A percentile compares a stretch with the other conserved stretches of the same genome.
Evolutionary conservation across 2,113 vertebrate genomes (phyloP).

Genomic region (Rafetus swinhoei): DNA sequence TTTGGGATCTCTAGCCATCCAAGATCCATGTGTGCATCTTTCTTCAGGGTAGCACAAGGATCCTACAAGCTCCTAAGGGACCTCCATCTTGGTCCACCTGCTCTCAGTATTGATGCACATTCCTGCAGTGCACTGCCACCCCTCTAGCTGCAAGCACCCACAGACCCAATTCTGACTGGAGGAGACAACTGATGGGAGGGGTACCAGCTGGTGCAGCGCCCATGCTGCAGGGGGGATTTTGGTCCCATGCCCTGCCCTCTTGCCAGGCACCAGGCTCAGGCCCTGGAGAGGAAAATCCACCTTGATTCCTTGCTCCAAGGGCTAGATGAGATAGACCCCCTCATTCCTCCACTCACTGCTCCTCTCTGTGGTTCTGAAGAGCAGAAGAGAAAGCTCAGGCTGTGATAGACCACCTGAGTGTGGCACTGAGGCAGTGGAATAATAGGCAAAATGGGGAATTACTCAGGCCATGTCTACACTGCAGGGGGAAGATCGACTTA

Average conservation of each 20-base stretch:
- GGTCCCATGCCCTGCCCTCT: neutral
- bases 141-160: neutral
- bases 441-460: neutral
- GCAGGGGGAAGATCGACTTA: too few relatives aligned
- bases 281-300: neutral
- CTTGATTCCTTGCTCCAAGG: neutral
- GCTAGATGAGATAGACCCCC: neutral
- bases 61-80: neutral
- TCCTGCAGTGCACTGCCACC: neutral
- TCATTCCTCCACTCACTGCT: neutral
- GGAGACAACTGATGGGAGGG: neutral
- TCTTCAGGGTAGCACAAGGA: neutral
- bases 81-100: neutral
- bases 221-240: neutral
- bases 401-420: neutral
- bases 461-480: too few relatives aligned
- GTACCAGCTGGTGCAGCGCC: neutral
- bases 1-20: neutral
- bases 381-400: neutral
- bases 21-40: neutral
- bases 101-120: accelerated
- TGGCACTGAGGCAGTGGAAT: neutral
- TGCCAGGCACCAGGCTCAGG: neutral
- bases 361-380: neutral
- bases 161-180: neutral